These are phyloP conservation scores for Chionomys nivalis DNA, from an alignment of 2,113 vertebrate genomes.

Conservation along the genomic window DNA sequence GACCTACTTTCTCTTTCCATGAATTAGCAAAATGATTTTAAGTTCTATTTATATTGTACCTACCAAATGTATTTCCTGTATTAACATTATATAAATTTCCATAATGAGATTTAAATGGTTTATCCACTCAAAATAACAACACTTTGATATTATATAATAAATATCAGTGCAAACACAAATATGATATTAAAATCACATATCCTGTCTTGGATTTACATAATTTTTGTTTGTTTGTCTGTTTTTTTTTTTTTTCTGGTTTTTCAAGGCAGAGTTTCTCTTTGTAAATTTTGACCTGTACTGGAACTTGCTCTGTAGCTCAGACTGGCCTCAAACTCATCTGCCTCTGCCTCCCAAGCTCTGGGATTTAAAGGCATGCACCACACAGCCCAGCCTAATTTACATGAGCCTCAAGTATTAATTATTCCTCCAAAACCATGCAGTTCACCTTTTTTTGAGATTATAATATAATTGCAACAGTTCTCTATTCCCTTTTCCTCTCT, in stretches of 20 bases:
- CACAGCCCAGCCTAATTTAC: too few relatives aligned
- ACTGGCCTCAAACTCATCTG: too few relatives aligned
- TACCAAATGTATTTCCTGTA: background rate
- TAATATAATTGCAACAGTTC: background rate
- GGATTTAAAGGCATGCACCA: too few relatives aligned
- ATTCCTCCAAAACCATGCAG: background rate
- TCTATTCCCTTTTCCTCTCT: background rate
- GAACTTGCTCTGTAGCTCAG: too few relatives aligned
- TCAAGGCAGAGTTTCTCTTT: too few relatives aligned
- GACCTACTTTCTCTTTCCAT: background rate
- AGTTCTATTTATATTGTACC: background rate
- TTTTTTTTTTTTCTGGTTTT: too few relatives aligned
- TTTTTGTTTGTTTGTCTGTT: too few relatives aligned
- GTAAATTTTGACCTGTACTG: too few relatives aligned
- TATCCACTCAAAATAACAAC: background rate
- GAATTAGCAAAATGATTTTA: background rate
- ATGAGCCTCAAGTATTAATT: background rate
- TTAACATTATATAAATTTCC: background rate
- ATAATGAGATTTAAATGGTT: background rate
- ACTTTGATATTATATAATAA: background rate
- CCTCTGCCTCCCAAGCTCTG: too few relatives aligned
- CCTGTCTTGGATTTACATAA: background rate
- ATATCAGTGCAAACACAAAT: background rate
- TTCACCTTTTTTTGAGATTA: background rate
- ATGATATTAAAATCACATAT: background rate